Evolutionary conservation across 2,797 vertebrate genomes (phyloP).

Genomic region (Sylvilagus floridanus): DNA sequence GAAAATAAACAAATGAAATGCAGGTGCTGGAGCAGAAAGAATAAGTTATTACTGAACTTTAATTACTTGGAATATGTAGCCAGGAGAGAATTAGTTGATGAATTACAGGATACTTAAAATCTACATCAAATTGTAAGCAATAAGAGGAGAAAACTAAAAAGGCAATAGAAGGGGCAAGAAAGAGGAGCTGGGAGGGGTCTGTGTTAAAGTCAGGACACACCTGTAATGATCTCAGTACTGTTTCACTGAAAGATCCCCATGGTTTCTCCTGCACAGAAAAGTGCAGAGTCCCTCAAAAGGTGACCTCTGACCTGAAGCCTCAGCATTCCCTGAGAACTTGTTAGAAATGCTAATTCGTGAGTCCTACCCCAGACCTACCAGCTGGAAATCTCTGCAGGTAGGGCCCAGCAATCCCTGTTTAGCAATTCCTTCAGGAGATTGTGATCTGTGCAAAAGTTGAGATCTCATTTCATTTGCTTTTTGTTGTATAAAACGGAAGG

Average conservation of each 20-base stretch:
- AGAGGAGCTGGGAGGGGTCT: constrained; percentile 40
- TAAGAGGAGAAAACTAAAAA: constrained; percentile 80
- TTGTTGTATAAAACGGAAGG: neutral
- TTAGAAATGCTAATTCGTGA: neutral
- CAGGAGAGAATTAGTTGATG: constrained; percentile 93
- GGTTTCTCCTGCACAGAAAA: neutral
- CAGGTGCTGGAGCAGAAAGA: constrained; percentile 99
- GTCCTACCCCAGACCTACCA: neutral
- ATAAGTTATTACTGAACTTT: constrained; percentile 97
- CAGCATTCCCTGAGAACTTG: neutral
- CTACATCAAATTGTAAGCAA: constrained; percentile 90
- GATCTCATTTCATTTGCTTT: neutral
- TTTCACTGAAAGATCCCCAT: neutral
- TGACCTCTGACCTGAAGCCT: neutral
- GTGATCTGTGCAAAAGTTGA: neutral
- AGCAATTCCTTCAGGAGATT: neutral
- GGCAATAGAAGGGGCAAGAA: neutral
- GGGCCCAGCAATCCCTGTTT: neutral
- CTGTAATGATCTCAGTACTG: neutral
- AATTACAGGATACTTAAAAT: constrained; percentile 92
- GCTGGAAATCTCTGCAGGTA: neutral
- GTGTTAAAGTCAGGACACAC: constrained; percentile 70
- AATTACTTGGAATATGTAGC: constrained; percentile 95
- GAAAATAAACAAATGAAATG: constrained; percentile 99
- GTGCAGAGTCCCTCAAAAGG: neutral